Evolutionary conservation across 2,113 vertebrate species (phyloP).

Genomic region (Eleginops maclovinus): DNA sequence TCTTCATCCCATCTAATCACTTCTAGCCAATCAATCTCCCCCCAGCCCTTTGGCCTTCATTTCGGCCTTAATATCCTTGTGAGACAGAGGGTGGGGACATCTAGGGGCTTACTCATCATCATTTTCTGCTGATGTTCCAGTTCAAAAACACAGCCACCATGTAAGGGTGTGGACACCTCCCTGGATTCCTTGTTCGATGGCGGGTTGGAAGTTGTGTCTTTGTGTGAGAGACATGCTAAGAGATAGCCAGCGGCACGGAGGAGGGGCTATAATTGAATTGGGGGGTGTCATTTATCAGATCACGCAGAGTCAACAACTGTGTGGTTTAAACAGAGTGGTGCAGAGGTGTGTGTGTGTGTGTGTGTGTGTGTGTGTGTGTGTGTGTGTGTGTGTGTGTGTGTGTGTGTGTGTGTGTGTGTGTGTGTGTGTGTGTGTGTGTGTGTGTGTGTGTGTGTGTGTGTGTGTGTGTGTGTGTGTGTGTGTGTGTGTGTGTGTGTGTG

Average conservation of each 20-base stretch:
- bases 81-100: neutral
- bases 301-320: slow-evolving; percentile 41
- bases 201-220: slow-evolving; percentile 16
- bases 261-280: slow-evolving; percentile 63
- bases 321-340: slow-evolving; percentile 38
- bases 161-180: slow-evolving; percentile 5
- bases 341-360: slow-evolving; percentile 5
- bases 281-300: slow-evolving; percentile 62
- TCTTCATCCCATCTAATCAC: slow-evolving; percentile 6
- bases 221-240: slow-evolving; percentile 15
- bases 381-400: too few relatives aligned
- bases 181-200: neutral
- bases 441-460: slow-evolving; percentile 9
- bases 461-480: slow-evolving; percentile 8
- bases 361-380: too few relatives aligned
- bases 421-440: slow-evolving; percentile 15
- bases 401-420: slow-evolving; percentile 4
- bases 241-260: slow-evolving; percentile 35
- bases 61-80: neutral
- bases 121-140: slow-evolving; percentile 32
- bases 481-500: slow-evolving; percentile 7
- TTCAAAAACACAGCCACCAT: neutral
- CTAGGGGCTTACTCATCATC: slow-evolving; percentile 6
- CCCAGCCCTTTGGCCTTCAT: slow-evolving; percentile 20
- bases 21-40: neutral